phyloP scores from a whole-genome alignment of 2,797 vertebrate genomes.

The Ceryle rudis region DNA sequence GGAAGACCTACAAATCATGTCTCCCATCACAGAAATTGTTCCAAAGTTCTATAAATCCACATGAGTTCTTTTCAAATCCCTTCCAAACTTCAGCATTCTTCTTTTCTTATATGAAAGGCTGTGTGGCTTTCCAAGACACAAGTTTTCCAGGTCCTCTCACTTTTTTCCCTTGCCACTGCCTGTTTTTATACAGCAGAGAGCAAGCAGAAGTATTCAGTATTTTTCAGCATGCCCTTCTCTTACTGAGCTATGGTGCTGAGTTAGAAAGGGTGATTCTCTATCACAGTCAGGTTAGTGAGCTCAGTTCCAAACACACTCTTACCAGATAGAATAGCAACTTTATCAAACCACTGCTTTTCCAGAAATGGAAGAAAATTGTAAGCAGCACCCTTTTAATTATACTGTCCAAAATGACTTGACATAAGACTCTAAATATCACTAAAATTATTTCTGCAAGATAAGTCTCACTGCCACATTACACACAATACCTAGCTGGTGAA shows the following conservation, averaged over 20 bases:
- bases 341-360: background rate
- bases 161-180: background rate
- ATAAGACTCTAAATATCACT: background rate
- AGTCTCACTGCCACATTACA: background rate
- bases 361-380: background rate
- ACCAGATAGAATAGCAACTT: background rate
- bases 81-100: background rate
- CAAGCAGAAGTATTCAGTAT: background rate
- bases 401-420: background rate
- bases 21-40: background rate
- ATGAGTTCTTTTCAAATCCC: background rate
- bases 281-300: background rate
- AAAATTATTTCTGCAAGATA: background rate
- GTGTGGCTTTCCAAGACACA: background rate
- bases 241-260: background rate
- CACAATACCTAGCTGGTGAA: background rate
- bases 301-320: background rate
- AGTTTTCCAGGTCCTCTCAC: background rate
- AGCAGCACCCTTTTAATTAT: background rate
- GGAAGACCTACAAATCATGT: background rate
- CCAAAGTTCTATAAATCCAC: background rate
- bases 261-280: background rate
- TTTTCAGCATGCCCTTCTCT: background rate
- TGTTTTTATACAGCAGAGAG: background rate
- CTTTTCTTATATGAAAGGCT: no score